These are phyloP conservation scores for Vulpes vulpes DNA, from an alignment of 2,113 vertebrate genomes.

Conservation along the genomic window DNA sequence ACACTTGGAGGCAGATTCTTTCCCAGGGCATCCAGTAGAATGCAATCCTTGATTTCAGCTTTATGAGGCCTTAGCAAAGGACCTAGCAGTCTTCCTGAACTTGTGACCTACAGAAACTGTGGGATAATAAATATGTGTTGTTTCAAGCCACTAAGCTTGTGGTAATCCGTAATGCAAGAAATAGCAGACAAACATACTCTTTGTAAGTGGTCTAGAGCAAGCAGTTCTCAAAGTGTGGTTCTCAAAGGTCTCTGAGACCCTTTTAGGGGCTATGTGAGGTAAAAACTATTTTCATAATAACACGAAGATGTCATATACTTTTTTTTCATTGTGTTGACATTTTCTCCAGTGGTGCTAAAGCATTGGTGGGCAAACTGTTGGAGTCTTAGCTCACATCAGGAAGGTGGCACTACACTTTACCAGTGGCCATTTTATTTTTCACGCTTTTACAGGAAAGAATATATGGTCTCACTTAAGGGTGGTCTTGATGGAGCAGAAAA, in stretches of 20 bases:
- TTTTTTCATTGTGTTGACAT: not conserved
- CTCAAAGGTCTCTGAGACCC: not conserved
- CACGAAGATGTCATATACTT: not conserved
- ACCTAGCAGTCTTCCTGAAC: not conserved
- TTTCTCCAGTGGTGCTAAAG: not conserved
- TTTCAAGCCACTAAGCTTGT: not conserved
- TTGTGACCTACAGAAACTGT: not conserved
- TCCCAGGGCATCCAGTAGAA: not conserved
- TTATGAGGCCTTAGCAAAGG: not conserved
- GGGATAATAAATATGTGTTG: not conserved
- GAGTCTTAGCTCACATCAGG: not conserved
- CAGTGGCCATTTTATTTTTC: not conserved
- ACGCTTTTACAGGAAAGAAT: not conserved
- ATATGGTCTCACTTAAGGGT: not conserved
- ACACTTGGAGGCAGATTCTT: not conserved
- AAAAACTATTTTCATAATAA: not conserved
- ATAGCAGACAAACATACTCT: not conserved
- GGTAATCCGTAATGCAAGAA: not conserved
- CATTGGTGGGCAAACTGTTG: accelerated
- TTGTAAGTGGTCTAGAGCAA: not conserved
- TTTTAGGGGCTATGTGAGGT: not conserved
- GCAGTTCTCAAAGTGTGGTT: not conserved
- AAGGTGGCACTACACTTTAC: too few species aligned
- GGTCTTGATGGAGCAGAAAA: not conserved
- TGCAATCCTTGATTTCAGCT: not conserved